Evolutionary conservation across 1,140 invertebrate genomes (phyloP).

Genomic region (Heliothis subflexa): DNA sequence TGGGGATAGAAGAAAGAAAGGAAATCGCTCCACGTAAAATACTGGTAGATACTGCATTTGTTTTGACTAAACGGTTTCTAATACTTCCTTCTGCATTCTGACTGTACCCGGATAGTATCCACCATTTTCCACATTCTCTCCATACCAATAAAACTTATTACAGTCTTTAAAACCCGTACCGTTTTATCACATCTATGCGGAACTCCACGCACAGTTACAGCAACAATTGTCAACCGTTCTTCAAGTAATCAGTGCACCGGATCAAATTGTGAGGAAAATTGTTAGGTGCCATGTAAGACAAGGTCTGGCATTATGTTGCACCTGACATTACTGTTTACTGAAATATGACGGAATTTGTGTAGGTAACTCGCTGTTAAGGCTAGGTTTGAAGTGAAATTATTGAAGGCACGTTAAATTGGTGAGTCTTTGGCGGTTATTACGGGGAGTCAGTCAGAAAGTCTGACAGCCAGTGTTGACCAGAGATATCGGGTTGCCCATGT

Average conservation of each 20-base stretch:
- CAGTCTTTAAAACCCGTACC: slow-evolving; percentile 6
- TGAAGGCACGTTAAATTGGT: no score
- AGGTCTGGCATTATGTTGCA: slow-evolving; percentile 27
- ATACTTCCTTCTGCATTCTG: no score
- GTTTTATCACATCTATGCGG: slow-evolving; percentile 42
- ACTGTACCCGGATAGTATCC: not conserved
- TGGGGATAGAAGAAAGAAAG: no score
- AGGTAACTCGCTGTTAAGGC: not conserved
- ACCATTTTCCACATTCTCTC: not conserved
- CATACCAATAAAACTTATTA: not conserved
- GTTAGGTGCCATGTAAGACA: slow-evolving; percentile 52
- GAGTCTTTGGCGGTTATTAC: no score
- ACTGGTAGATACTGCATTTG: no score
- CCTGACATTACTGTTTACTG: slow-evolving; percentile 6
- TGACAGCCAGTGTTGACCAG: no score
- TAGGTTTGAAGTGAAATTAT: not conserved
- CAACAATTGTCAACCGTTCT: slow-evolving; percentile 65
- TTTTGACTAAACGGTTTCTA: no score
- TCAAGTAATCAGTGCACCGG: slow-evolving; percentile 61
- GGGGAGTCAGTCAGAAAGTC: no score
- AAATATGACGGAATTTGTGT: not conserved
- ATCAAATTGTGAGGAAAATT: slow-evolving; percentile 80
- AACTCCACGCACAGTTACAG: slow-evolving; percentile 63
- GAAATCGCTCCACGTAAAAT: no score
- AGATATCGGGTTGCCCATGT: no score